These are phyloP conservation scores for Margarornis squamiger DNA, from an alignment of 2,797 vertebrate species.

Conservation along the genomic window DNA sequence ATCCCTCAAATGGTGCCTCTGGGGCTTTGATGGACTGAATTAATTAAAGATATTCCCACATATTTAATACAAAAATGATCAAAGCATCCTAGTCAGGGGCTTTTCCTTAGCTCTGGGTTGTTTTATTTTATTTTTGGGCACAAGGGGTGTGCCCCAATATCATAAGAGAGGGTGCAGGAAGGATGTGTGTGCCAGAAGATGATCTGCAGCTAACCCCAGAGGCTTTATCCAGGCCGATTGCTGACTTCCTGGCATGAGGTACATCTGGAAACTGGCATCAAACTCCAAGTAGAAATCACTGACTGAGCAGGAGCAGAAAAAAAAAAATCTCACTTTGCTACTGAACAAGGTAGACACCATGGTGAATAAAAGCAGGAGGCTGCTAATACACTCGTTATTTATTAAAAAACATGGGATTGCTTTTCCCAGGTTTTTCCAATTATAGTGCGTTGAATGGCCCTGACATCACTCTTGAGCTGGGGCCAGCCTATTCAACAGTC, in stretches of 20 bases:
- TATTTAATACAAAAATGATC: not conserved
- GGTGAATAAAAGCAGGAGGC: slow-evolving; percentile 55
- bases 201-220: slow-evolving; percentile 80
- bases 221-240: slow-evolving; percentile 84
- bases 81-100: not conserved
- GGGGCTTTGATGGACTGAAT: not conserved
- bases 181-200: slow-evolving; percentile 75
- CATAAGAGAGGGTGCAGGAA: slow-evolving; percentile 56
- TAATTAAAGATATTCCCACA: not conserved
- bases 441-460: slow-evolving; percentile 79
- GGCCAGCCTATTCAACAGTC: slow-evolving; percentile 83
- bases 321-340: slow-evolving; percentile 49
- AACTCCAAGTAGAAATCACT: slow-evolving; percentile 43
- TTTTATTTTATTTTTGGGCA: slow-evolving; percentile 54
- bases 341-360: slow-evolving; percentile 30
- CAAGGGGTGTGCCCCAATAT: slow-evolving; percentile 33
- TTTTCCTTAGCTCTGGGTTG: not conserved
- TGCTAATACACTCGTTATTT: slow-evolving; percentile 60
- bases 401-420: slow-evolving; percentile 57
- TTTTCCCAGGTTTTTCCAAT: slow-evolving; percentile 86
- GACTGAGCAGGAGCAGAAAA: not conserved
- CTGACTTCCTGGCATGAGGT: slow-evolving; percentile 80
- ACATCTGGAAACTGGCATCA: slow-evolving; percentile 46
- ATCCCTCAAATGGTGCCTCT: not conserved
- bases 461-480: slow-evolving; percentile 88